These are phyloP conservation scores for Apamea anceps DNA, from an alignment of 2,888 invertebrate genomes.

Conservation along the genomic window DNA sequence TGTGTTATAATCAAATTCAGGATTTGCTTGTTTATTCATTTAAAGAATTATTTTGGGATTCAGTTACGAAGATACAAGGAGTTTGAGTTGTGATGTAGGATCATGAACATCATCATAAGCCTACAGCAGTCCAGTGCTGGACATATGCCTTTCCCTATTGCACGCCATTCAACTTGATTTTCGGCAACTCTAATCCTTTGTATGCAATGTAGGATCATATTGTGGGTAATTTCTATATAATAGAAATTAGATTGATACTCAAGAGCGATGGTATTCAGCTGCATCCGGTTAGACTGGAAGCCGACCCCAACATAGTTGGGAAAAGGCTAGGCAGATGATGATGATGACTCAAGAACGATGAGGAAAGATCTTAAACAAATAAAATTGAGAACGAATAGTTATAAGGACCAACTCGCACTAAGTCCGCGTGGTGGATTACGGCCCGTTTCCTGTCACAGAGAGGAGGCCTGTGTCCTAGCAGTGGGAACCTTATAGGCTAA, in stretches of 20 bases:
- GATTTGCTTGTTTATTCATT: constrained; percentile 43
- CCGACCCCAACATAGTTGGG: too few species aligned
- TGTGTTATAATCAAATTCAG: constrained; percentile 59
- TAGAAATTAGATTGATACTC: background rate
- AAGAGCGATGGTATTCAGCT: too few species aligned
- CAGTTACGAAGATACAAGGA: background rate
- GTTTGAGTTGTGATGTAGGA: background rate
- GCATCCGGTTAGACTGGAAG: too few species aligned
- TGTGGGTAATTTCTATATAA: background rate
- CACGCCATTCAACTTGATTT: too few species aligned
- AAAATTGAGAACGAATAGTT: too few species aligned
- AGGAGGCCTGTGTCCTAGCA: too few species aligned
- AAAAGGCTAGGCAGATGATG: too few species aligned
- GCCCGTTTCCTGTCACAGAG: too few species aligned
- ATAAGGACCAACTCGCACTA: too few species aligned
- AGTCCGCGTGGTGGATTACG: too few species aligned
- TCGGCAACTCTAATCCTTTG: background rate
- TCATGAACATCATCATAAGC: background rate
- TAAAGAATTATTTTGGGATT: constrained; percentile 15
- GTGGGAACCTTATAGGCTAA: too few species aligned
- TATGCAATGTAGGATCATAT: background rate
- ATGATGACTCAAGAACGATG: background rate
- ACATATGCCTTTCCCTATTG: background rate
- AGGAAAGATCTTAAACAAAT: background rate
- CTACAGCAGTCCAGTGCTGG: background rate